Base-by-base conservation (phyloP, 2,797 vertebrate species). In the Coracias cyanogaster region DNA sequence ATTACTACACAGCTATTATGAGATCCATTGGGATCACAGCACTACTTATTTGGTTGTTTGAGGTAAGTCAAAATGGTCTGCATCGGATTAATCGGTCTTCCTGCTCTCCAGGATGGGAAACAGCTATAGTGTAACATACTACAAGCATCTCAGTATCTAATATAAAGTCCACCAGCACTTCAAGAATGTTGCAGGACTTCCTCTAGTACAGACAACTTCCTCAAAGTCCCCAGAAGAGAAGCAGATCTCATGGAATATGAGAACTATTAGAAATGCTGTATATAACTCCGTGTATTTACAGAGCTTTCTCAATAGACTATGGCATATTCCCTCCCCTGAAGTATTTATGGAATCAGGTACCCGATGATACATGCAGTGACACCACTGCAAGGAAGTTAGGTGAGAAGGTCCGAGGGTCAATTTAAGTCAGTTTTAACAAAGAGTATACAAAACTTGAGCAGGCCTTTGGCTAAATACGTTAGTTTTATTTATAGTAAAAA, bases 11-110 rank as follows among this genome's bases (percentile, higher is more conserved):
- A 2, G 79, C 96, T 76, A 99, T 99, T 74, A 98, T 99, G 98
- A 98, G 98, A 94, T 99, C 98, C 67, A 98, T 99, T 4, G 99
- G 99, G 22, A 95, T 99, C 24, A 97, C 98, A 0, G 98, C 99
- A 5, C 96, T 99, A 89, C 97, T 99, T 90, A 98, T 98, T 82
- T 99, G 99, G 99, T 95, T 99, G 57, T 99, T 99, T 93, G 99
- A 99, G 99, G 99, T 99, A 97, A 97, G 98, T 28, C 20, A 26
- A 39, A 77, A 55, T 5, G 97, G 20, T 14, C 46, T n/a, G n/a
- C 4, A 22, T 14, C 7, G 41, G 41, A 43, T 43, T 15, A 43
- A 43, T 43, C 14, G 14, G 24, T 13, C n/a, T 55, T 65, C 33
- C 33, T 10, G 12, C n/a, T 66, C 29, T 60, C 46, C n/a, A 62